These are phyloP conservation scores for Riparia riparia DNA, from an alignment of 2,113 vertebrate genomes.

Conservation along the genomic window DNA sequence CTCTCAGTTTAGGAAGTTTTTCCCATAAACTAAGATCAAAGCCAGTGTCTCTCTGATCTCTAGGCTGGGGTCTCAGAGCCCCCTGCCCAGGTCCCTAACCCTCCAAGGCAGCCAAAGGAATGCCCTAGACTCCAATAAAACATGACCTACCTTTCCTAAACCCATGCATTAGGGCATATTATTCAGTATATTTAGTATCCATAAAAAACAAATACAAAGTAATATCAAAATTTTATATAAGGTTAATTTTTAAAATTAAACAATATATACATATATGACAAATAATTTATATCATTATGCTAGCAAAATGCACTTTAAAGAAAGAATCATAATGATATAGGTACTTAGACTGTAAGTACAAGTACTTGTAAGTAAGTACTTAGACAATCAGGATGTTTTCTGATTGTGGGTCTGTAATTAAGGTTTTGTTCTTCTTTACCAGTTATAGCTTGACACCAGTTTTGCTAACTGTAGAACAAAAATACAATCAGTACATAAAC, in stretches of 20 bases:
- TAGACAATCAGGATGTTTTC: background rate
- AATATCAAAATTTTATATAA: background rate
- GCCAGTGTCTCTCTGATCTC: too few relatives aligned
- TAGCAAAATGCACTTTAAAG: background rate
- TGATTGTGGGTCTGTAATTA: background rate
- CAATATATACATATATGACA: accelerated
- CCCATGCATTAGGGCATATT: background rate
- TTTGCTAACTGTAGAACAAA: background rate
- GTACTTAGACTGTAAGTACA: background rate
- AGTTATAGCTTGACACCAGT: background rate
- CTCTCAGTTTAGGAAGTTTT: too few relatives aligned
- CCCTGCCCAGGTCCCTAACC: too few relatives aligned
- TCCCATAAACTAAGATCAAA: too few relatives aligned
- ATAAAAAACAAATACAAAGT: background rate
- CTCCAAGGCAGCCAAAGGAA: too few relatives aligned
- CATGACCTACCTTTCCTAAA: too few relatives aligned
- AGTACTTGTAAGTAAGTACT: too few relatives aligned
- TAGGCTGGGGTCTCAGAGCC: too few relatives aligned
- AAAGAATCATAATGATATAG: background rate
- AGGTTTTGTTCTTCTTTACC: background rate
- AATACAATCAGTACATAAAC: background rate
- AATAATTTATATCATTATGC: background rate
- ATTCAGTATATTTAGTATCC: background rate
- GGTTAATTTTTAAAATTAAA: accelerated
- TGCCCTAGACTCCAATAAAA: too few relatives aligned